Percentiles rank a stretch among this genome's conserved stretches.
phyloP scores from a whole-genome alignment of 2,113 vertebrate genomes.

The Mystacornis crossleyi region DNA sequence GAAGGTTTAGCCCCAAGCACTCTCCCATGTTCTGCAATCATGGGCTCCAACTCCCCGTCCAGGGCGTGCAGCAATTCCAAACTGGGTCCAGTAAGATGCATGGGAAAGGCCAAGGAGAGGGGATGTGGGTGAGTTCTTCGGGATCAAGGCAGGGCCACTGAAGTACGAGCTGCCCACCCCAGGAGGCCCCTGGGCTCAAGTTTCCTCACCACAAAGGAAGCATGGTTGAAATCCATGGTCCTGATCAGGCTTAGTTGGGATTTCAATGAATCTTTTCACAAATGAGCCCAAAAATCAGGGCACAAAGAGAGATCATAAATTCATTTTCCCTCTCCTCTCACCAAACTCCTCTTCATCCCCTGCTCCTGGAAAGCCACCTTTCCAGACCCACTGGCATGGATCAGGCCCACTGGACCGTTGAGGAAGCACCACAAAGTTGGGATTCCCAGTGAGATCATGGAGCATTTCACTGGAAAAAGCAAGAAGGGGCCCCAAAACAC shows the following conservation, averaged over 20 bases:
- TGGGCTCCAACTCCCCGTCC: background rate
- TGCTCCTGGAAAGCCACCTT: background rate
- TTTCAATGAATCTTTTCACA: background rate
- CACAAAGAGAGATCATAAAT: background rate
- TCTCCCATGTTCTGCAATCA: rapidly evolving
- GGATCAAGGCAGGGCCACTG: background rate
- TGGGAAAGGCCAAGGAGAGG: background rate
- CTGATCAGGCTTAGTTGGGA: background rate
- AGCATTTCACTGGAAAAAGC: background rate
- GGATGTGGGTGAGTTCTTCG: background rate
- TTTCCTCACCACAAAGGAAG: background rate
- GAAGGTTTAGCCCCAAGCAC: background rate
- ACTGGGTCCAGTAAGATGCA: background rate
- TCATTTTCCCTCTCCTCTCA: background rate
- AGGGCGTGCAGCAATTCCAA: rapidly evolving
- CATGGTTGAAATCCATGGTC: background rate
- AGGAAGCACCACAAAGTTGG: background rate
- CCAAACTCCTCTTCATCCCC: background rate
- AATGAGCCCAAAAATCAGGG: background rate
- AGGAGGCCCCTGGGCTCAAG: background rate
- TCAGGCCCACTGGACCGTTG: rapidly evolving
- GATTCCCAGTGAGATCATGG: background rate
- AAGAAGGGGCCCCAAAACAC: background rate
- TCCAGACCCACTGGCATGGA: rapidly evolving
- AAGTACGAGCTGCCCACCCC: background rate